These are phyloP conservation scores for Crepidodera aurea DNA, from an alignment of 2,888 invertebrate genomes.

Conservation along the genomic window DNA sequence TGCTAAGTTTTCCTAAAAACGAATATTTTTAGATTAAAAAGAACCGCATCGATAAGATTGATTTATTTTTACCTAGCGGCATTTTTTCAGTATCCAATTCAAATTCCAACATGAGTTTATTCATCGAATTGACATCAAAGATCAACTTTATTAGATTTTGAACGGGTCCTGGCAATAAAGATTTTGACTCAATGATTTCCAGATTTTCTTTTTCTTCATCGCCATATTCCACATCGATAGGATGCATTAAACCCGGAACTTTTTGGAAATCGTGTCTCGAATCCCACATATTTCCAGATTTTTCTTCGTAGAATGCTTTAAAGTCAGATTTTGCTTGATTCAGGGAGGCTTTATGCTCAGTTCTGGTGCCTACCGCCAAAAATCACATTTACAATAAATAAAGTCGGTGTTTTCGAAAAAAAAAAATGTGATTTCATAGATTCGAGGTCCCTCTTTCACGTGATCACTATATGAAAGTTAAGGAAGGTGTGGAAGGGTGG, in stretches of 20 bases:
- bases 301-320: constrained; percentile 68
- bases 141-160: constrained; percentile 86
- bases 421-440: too few species aligned
- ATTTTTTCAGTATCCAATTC: constrained; percentile 97
- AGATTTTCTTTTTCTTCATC: constrained; percentile 59
- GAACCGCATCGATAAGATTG: too few species aligned
- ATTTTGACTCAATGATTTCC: constrained; percentile 64
- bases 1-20: constrained; percentile 75
- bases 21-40: background rate
- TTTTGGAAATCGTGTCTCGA: constrained; percentile 69
- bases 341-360: constrained; percentile 51
- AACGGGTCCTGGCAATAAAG: constrained; percentile 77
- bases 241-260: constrained; percentile 77
- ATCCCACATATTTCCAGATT: constrained; percentile 84
- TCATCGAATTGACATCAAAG: constrained; percentile 93
- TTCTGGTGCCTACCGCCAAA: constrained; percentile 45
- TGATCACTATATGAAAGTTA: too few species aligned
- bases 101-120: constrained; percentile 90
- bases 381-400: too few species aligned
- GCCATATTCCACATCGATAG: constrained; percentile 89
- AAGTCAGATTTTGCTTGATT: constrained; percentile 72
- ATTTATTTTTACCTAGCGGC: constrained; percentile 86
- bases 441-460: too few species aligned
- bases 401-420: too few species aligned
- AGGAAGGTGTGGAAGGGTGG: too few species aligned